Conservation (phyloP, 1,140 invertebrate genomes). For the Paralvinella palmiformis region DNA sequence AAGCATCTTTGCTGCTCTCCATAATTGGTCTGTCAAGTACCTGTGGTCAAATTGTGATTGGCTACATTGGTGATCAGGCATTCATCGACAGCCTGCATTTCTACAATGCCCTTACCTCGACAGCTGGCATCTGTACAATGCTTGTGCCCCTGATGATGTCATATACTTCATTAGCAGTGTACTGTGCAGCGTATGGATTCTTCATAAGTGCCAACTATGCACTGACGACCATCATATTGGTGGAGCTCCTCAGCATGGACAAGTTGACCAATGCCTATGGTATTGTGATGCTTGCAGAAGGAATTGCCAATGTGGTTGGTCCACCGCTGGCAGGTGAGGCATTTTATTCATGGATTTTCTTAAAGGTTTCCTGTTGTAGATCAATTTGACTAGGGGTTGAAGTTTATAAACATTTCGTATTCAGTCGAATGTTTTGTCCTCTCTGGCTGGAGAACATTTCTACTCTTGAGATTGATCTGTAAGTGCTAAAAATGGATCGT, state of each 20-base stretch:
- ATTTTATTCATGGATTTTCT: no score
- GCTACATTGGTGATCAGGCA: slow-evolving; percentile 76
- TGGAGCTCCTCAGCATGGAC: slow-evolving; percentile 42
- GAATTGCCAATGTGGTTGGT: slow-evolving; percentile 44
- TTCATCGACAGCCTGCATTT: slow-evolving; percentile 32
- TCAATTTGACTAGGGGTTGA: no score
- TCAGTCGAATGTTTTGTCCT: no score
- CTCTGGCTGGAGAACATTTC: no score
- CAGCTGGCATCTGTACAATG: slow-evolving; percentile 12
- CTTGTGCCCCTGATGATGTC: slow-evolving; percentile 19
- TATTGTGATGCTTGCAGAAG: slow-evolving; percentile 43
- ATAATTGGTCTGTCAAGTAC: slow-evolving; percentile 71
- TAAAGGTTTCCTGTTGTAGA: no score
- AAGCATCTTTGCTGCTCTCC: slow-evolving; percentile 83
- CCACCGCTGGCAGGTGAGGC: slow-evolving; percentile 43
- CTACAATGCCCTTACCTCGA: slow-evolving; percentile 25
- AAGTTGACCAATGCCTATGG: slow-evolving; percentile 48
- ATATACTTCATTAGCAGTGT: slow-evolving; percentile 28
- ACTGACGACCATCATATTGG: slow-evolving; percentile 43
- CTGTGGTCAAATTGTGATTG: slow-evolving; percentile 71
- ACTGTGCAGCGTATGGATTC: slow-evolving; percentile 39
- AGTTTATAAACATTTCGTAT: no score
- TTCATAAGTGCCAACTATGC: slow-evolving; percentile 47
- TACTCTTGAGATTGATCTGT: no score
- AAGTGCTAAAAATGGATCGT: no score